Conservation (phyloP, 2,888 invertebrate genomes). For the Sesia bembeciformis region DNA sequence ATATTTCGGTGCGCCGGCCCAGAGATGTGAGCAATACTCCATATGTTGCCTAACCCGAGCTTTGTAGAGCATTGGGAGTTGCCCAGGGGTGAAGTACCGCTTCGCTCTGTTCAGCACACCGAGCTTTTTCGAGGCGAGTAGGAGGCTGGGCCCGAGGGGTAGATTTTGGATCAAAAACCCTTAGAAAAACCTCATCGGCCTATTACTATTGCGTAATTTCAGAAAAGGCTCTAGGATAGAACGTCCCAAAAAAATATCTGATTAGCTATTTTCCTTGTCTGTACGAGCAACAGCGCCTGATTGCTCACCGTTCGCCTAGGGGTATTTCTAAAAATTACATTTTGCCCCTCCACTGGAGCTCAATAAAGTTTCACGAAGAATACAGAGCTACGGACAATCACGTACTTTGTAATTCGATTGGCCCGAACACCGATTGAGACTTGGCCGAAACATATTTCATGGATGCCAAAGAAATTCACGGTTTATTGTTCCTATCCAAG, state of each 20-base stretch:
- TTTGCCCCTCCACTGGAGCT: constrained; percentile 24
- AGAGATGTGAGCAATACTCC: too few relatives aligned
- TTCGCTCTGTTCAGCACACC: too few relatives aligned
- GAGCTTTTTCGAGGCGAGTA: too few relatives aligned
- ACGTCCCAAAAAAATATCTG: neutral
- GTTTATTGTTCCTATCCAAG: constrained; percentile 20
- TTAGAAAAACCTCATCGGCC: too few relatives aligned
- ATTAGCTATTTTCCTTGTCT: neutral
- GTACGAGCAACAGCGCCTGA: neutral
- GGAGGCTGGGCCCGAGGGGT: too few relatives aligned
- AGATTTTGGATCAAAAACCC: too few relatives aligned
- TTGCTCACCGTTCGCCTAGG: constrained; percentile 17
- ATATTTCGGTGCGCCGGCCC: too few relatives aligned
- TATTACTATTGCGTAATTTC: too few relatives aligned
- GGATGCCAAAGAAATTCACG: constrained; percentile 47
- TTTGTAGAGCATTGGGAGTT: too few relatives aligned
- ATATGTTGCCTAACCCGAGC: too few relatives aligned
- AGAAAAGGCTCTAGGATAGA: too few relatives aligned
- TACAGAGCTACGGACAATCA: constrained; percentile 41
- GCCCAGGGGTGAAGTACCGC: too few relatives aligned
- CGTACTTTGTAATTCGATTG: constrained; percentile 67
- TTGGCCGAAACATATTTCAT: constrained; percentile 61
- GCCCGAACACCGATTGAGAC: constrained; percentile 52
- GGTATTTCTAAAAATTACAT: constrained; percentile 58
- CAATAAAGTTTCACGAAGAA: constrained; percentile 16